phyloP scores from a whole-genome alignment of 2,113 vertebrate genomes.

The human (Homo sapiens) region DNA sequence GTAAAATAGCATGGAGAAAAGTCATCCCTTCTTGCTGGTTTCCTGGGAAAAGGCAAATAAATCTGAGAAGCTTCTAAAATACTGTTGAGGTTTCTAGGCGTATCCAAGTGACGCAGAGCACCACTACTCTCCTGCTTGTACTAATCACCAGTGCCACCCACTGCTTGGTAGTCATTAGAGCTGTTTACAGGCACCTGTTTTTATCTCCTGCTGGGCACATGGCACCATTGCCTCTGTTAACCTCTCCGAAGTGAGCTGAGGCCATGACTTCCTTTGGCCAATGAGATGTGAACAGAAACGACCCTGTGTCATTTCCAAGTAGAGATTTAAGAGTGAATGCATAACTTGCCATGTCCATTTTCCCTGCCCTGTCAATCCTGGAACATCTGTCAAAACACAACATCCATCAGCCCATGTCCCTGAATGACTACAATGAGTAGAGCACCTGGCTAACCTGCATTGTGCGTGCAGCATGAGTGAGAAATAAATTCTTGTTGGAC shows the following conservation, averaged over 20 bases:
- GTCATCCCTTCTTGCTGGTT: not conserved
- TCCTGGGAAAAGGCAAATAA: not conserved
- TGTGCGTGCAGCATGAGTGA: rapidly evolving
- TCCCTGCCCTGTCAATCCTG: not conserved
- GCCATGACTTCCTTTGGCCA: not conserved
- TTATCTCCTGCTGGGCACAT: no score
- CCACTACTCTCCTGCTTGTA: rapidly evolving
- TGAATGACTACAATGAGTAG: not conserved
- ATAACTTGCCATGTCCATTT: not conserved
- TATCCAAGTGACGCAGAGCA: rapidly evolving
- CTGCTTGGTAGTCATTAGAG: rapidly evolving
- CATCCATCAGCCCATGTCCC: not conserved
- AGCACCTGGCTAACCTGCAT: not conserved
- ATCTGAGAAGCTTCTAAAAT: not conserved
- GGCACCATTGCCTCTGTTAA: no score
- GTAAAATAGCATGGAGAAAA: not conserved
- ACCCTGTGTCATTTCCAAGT: not conserved
- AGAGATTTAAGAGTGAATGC: not conserved
- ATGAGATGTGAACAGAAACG: not conserved
- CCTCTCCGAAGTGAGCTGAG: not conserved
- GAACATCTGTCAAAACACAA: not conserved
- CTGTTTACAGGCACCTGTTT: not conserved
- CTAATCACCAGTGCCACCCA: rapidly evolving
- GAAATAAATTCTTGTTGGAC: not conserved
- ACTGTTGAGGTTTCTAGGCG: not conserved